phyloP scores from a whole-genome alignment of 2,888 invertebrate species.

The Idaea dimidiata region DNA sequence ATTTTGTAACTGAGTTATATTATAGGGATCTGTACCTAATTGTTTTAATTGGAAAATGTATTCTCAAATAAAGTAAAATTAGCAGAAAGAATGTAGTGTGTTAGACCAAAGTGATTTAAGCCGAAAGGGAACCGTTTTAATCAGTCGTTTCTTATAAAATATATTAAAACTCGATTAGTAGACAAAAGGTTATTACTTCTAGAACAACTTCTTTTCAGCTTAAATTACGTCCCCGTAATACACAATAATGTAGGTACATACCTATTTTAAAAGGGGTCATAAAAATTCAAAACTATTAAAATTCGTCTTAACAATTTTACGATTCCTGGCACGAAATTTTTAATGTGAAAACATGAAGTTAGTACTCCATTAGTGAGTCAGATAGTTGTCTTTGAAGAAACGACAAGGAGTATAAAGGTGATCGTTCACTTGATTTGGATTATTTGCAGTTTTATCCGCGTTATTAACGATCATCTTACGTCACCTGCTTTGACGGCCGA shows the following conservation, averaged over 20 bases:
- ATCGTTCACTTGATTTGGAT: slow-evolving; percentile 2
- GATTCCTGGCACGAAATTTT: slow-evolving; percentile 40
- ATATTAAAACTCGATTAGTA: too few species aligned
- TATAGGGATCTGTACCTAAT: not conserved
- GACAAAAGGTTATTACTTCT: too few species aligned
- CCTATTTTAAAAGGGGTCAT: slow-evolving; percentile 21
- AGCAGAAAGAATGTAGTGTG: slow-evolving; percentile 4
- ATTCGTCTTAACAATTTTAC: slow-evolving; percentile 35
- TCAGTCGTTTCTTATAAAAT: too few species aligned
- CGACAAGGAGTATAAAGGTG: slow-evolving; percentile 25
- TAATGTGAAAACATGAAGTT: slow-evolving; percentile 49
- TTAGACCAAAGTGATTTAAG: too few species aligned
- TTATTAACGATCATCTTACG: not conserved
- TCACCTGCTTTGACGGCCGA: too few species aligned
- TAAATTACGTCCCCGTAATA: too few species aligned
- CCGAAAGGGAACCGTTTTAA: too few species aligned
- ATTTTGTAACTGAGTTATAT: not conserved
- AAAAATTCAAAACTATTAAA: slow-evolving; percentile 40
- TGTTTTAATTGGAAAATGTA: not conserved
- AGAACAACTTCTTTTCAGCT: too few species aligned
- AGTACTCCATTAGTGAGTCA: slow-evolving; percentile 63
- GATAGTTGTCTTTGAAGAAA: slow-evolving; percentile 42
- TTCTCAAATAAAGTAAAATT: not conserved
- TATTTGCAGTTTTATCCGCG: not conserved
- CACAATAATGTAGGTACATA: too few species aligned